Conservation (phyloP, 1,140 invertebrate genomes). For the Drosophila dunni region DNA sequence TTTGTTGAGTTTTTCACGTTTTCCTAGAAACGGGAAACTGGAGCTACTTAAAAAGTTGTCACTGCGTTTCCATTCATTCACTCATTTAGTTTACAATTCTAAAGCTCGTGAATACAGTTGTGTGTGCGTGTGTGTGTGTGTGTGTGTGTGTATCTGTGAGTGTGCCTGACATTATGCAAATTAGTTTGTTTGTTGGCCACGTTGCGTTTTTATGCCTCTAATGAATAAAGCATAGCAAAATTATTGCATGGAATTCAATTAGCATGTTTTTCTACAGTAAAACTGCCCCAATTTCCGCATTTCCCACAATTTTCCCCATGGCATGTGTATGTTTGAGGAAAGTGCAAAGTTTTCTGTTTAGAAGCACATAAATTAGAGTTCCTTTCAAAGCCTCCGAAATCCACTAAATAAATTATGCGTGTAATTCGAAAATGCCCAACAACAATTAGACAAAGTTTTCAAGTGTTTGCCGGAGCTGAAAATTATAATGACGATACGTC, state of each 20-base stretch:
- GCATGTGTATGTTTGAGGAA: constrained; percentile 16
- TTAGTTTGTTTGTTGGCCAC: constrained; percentile 39
- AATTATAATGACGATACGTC: constrained; percentile 53
- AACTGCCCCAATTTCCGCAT: neutral
- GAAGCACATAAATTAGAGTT: constrained; percentile 33
- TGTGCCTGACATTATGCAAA: constrained; percentile 64
- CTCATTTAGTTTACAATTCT: constrained; percentile 48
- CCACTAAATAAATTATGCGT: constrained; percentile 59
- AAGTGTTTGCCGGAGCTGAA: constrained; percentile 48
- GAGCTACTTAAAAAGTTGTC: constrained; percentile 39
- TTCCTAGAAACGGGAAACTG: constrained; percentile 8
- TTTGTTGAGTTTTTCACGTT: neutral
- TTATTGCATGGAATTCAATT: constrained; percentile 74
- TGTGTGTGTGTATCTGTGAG: constrained; percentile 33
- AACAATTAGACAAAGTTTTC: constrained; percentile 47
- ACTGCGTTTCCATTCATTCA: constrained; percentile 47
- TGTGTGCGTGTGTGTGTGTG: constrained; percentile 20
- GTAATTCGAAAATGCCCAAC: constrained; percentile 37
- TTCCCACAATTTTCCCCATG: neutral
- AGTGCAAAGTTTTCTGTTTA: constrained; percentile 50
- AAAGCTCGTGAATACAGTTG: neutral
- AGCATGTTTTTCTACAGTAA: constrained; percentile 37
- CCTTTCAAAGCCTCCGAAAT: constrained; percentile 26
- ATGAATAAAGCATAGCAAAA: constrained; percentile 66
- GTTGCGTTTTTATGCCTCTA: constrained; percentile 57